Evolutionary conservation across 2,888 invertebrate species (phyloP), one percentile per base, ranked within the genome.

Genomic region (Oscheius myriophilus): DNA sequence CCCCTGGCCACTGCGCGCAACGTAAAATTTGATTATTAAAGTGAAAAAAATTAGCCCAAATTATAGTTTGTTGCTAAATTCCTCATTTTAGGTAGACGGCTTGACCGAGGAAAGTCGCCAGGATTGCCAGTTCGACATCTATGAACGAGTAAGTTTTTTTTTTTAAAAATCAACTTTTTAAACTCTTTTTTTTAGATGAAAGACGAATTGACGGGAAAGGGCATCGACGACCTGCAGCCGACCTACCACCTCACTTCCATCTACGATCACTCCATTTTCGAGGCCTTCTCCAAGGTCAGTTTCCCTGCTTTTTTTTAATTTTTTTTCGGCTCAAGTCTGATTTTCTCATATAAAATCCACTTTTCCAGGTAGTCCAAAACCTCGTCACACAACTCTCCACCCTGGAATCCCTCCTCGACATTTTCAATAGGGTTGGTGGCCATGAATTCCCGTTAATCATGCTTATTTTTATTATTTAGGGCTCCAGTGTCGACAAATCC

Each of bases 261-360:
- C 80, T 99, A 98, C 87, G 98, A 99, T 89, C 98, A 98, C 89
- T 97, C 97, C 78, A 98, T 99, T 89, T 99, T 98, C 89, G 98
- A 99, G 89, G 98, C 98, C 14, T 79, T 77, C 58, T 76, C 76
- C 3, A 78, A 78, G 71, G 78, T 78, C 12, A 16, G n/a, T n/a
- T n/a, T 33, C 33, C 33, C 9, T 9, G 4, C 3, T 33, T 33
- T 33, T 9, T 53, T 33, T 33, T 0, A 0, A 26, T 46, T 16
- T 46, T 61, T 46, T 21, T 16, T 2, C 46, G 46, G 6, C 18
- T 46, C 4, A 46, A 33, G 9, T 33, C 9, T 9, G 11, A 4
- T 4, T 18, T 46, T 46, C 11, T 46, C 2, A 46, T 18, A 18
- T 33, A 33, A 33, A 33, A 33, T 9, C 3, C 9, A 6, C 11